A percentile compares a stretch with the other conserved stretches of the same genome.
phyloP scores from a whole-genome alignment of 2,888 invertebrate species.

The Tipula confusa region DNA sequence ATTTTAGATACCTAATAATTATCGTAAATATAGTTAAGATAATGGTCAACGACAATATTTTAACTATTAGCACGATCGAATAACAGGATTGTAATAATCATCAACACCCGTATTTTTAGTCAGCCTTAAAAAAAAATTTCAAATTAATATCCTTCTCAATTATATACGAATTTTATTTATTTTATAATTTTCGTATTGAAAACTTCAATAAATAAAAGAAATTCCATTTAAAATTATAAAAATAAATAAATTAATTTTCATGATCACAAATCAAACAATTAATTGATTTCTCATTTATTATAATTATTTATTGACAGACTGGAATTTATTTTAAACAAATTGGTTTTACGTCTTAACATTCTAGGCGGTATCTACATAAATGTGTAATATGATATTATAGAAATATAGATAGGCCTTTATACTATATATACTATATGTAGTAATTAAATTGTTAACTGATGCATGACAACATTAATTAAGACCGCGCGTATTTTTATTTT shows the following conservation, averaged over 20 bases:
- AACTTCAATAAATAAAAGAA: neutral
- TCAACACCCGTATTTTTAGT: neutral
- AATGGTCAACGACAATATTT: neutral
- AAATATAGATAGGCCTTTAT: neutral
- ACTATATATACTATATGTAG: too few relatives aligned
- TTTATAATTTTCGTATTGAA: neutral
- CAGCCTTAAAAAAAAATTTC: neutral
- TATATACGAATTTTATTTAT: neutral
- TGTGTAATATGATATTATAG: neutral
- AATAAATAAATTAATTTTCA: neutral
- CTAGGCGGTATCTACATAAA: neutral
- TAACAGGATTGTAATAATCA: neutral
- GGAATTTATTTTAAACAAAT: neutral
- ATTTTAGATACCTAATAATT: neutral
- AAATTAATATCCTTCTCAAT: neutral
- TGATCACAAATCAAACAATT: constrained; percentile 3
- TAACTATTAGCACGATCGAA: neutral
- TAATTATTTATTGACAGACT: neutral
- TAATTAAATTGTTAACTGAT: neutral
- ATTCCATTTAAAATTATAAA: neutral
- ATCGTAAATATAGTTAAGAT: neutral
- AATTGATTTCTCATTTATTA: constrained; percentile 3
- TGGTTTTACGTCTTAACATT: neutral
- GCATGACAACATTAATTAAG: neutral
- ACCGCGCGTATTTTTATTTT: neutral